Base-by-base conservation (phyloP, 2,797 vertebrate species). In the Rhinichthys osculus region DNA sequence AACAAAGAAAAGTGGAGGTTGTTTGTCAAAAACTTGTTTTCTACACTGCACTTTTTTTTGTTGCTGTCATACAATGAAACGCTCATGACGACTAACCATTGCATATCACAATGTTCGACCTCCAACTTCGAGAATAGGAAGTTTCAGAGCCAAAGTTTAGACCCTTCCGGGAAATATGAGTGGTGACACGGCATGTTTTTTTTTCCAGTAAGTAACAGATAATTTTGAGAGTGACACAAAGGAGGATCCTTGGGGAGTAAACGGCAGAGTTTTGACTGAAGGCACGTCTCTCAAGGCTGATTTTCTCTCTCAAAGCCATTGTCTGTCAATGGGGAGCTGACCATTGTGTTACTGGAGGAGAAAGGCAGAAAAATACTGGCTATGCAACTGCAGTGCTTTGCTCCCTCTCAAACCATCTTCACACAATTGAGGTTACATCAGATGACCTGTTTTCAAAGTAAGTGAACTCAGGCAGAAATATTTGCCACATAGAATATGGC, bases 241-340 rank as follows among this genome's bases (percentile, higher is more conserved):
- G 8, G 54, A 83, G 57, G 57, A 87, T 81, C 77, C 83, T 70
- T 81, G 64, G 78, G 81, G 79, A 72, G 40, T 71, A 87, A 87
- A 88, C 59, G 66, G n/a, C 42, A 47, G 62, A 66, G 50, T 47
- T 84, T 79, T 81, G 85, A 90, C 78, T 88, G 87, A 88, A 87
- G 83, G 67, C 83, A 81, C 3, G 38, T 81, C 81, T 81, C 81
- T 77, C 17, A 64, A 59, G 62, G 78, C 50, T 4, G 50, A 82
- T 81, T 87, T 78, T 59, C 83, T 57, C 81, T 81, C 59, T 84
- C 6, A 66, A 64, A 76, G 77, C 73, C 83, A 84, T 81, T 81
- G 76, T 52, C 42, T 84, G 62, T 86, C 72, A 85, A 59, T 76
- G 83, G 67, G 54, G 50, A 90, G 77, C 77, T 62, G 83, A 78